Conservation (phyloP, 1,140 invertebrate genomes). For the Caenorhabditis briggsae region DNA sequence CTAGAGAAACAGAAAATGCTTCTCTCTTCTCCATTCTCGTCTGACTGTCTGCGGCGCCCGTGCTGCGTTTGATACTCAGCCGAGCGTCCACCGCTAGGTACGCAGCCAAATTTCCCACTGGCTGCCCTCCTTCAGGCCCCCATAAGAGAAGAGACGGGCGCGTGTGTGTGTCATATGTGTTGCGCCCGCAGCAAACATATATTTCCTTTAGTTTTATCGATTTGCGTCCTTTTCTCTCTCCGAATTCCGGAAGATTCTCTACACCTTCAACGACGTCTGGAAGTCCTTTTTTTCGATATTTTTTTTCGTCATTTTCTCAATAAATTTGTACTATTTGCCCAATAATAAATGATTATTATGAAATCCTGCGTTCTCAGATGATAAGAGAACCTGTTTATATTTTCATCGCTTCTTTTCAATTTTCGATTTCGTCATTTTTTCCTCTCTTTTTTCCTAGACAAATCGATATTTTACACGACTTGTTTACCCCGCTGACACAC, state of each 20-base stretch:
- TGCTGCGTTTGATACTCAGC: conserved; percentile 23
- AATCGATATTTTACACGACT: background rate
- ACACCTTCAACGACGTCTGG: background rate
- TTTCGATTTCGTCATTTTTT: conserved; percentile 28
- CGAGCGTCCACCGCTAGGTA: conserved; percentile 20
- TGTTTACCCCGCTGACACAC: conserved; percentile 29
- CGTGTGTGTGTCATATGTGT: conserved; percentile 30
- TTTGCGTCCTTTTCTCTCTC: background rate
- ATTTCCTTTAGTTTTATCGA: conserved; percentile 36
- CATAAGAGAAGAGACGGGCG: background rate
- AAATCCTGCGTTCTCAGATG: background rate
- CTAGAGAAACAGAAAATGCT: background rate
- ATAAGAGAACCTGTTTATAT: conserved; percentile 16
- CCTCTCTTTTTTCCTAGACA: background rate
- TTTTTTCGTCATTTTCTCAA: no score
- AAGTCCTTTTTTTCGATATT: background rate
- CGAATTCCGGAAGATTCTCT: background rate
- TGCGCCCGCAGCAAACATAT: background rate
- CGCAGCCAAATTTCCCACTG: conserved; percentile 19
- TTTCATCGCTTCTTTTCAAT: background rate
- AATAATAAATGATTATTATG: no score
- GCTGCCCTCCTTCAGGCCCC: background rate
- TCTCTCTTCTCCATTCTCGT: conserved; percentile 8
- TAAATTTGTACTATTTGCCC: no score
- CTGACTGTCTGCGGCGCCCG: conserved; percentile 14